phyloP scores from a whole-genome alignment of 2,797 vertebrate genomes.

The Bradypodion pumilum region DNA sequence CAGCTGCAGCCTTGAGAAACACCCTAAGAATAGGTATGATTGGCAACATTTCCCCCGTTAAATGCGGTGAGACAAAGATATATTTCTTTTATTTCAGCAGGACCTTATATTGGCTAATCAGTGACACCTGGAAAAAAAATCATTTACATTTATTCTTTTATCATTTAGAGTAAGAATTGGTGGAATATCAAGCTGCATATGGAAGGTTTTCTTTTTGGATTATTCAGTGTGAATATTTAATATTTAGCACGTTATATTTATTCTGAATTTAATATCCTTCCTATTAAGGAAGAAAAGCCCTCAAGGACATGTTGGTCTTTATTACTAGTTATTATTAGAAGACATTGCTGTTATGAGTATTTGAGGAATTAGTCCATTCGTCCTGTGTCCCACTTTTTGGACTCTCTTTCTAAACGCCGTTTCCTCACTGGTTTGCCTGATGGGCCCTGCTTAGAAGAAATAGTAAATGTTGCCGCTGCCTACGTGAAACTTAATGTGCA shows the following conservation, averaged over 20 bases:
- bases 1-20: conserved; percentile 53
- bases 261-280: conserved; percentile 55
- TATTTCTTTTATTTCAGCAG: conserved; percentile 52
- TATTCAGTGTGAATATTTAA: conserved; percentile 63
- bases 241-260: conserved; percentile 69
- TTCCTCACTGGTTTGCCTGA: conserved; percentile 46
- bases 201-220: conserved; percentile 48
- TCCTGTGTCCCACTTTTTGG: conserved; percentile 22
- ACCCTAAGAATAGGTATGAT: conserved; percentile 25
- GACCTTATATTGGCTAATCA: conserved; percentile 39
- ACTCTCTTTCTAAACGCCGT: conserved; percentile 33
- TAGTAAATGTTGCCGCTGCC: conserved; percentile 61
- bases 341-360: conserved; percentile 46
- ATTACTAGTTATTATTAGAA: conserved; percentile 24
- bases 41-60: conserved; percentile 58
- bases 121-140: conserved; percentile 42
- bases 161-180: conserved; percentile 44
- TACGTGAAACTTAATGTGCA: conserved; percentile 58
- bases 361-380: conserved; percentile 28
- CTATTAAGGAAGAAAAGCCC: conserved; percentile 35
- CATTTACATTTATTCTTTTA: conserved; percentile 53
- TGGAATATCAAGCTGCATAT: conserved; percentile 51
- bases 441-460: conserved; percentile 54
- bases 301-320: conserved; percentile 44
- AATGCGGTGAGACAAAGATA: conserved; percentile 40